Percentiles rank a stretch among this genome's conserved stretches.
phyloP scores from a whole-genome alignment of 2,113 vertebrate species.

The Notothenia rossii region DNA sequence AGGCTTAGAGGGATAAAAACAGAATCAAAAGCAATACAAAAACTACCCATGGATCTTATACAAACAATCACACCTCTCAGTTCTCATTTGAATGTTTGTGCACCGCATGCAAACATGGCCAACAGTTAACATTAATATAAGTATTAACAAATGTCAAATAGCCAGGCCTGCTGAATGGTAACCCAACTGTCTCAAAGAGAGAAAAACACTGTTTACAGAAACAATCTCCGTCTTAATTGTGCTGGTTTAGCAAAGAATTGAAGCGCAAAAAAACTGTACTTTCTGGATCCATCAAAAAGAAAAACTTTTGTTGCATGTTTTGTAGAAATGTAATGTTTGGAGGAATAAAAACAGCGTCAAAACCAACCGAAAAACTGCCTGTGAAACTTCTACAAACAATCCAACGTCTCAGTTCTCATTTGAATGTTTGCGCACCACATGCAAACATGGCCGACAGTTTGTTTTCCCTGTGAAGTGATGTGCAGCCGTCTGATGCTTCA shows the following conservation, averaged over 20 bases:
- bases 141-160: too few relatives aligned
- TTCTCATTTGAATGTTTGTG: background rate
- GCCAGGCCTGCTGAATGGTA: too few relatives aligned
- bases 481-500: slow-evolving; percentile 1
- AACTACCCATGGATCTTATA: background rate
- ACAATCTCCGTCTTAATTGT: too few relatives aligned
- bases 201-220: too few relatives aligned
- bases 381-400: background rate
- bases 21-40: background rate
- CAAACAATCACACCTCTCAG: background rate
- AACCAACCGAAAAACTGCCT: background rate
- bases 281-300: too few relatives aligned
- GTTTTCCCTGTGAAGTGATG: background rate
- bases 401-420: background rate
- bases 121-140: too few relatives aligned
- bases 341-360: background rate
- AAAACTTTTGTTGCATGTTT: background rate
- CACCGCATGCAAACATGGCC: background rate
- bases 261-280: too few relatives aligned
- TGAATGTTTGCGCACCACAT: background rate
- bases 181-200: too few relatives aligned
- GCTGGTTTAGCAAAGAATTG: too few relatives aligned
- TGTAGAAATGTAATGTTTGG: background rate
- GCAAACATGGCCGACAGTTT: too few relatives aligned
- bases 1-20: background rate